Evolutionary conservation across 2,888 invertebrate genomes (phyloP).

Genomic region (Matsumyia berberina): DNA sequence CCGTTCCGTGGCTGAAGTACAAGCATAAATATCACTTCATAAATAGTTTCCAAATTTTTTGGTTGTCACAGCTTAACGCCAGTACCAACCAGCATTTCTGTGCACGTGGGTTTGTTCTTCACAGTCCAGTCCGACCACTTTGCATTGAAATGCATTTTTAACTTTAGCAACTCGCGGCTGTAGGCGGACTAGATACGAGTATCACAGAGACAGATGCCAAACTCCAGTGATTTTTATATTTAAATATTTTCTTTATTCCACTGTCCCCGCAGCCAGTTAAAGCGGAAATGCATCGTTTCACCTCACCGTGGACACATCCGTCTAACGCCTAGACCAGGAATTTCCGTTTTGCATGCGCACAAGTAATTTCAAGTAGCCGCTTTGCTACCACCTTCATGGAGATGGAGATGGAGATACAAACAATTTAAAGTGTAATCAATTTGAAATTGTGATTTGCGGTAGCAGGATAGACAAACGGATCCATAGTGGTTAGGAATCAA

Average conservation of each 20-base stretch:
- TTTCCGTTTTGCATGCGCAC: too few species aligned
- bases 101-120: slow-evolving; percentile 55
- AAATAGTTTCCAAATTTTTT: slow-evolving; percentile 32
- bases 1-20: slow-evolving; percentile 1
- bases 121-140: slow-evolving; percentile 69
- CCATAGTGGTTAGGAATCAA: background rate
- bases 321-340: slow-evolving; percentile 5
- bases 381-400: slow-evolving; percentile 24
- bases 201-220: slow-evolving; percentile 48
- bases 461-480: slow-evolving; percentile 7
- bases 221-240: slow-evolving; percentile 41
- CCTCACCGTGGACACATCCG: slow-evolving; percentile 35
- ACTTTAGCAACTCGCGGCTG: slow-evolving; percentile 16
- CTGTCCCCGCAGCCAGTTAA: slow-evolving; percentile 8
- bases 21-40: slow-evolving; percentile 12
- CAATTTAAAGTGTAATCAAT: slow-evolving; percentile 32
- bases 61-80: slow-evolving; percentile 42
- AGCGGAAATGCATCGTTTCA: slow-evolving; percentile 65
- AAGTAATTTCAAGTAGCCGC: too few species aligned
- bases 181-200: slow-evolving; percentile 63
- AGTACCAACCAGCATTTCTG: slow-evolving; percentile 22
- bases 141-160: slow-evolving; percentile 61
- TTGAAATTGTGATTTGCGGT: slow-evolving; percentile 16
- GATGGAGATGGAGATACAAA: background rate
- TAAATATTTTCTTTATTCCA: background rate